phyloP scores from a whole-genome alignment of 2,113 vertebrate species.

The Megatriorchis doriae region DNA sequence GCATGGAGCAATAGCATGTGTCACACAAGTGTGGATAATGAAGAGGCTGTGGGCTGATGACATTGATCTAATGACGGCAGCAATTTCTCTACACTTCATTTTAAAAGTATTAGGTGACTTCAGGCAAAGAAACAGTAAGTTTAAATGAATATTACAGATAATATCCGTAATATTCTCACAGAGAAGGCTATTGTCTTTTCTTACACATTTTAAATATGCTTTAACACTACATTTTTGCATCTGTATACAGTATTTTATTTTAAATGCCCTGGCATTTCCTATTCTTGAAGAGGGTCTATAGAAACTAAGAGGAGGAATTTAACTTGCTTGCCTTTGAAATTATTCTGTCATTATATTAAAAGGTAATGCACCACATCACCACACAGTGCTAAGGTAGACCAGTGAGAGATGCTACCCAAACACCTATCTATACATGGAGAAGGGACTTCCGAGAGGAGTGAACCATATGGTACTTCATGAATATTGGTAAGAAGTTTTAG shows the following conservation, averaged over 20 bases:
- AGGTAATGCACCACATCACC: not conserved
- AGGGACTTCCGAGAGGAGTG: not conserved
- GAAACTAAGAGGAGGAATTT: not conserved
- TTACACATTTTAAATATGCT: not conserved
- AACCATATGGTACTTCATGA: not conserved
- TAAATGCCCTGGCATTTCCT: not conserved
- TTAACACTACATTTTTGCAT: not conserved
- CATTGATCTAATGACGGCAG: not conserved
- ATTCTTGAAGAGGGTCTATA: not conserved
- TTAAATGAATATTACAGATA: not conserved
- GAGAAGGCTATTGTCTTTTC: not conserved
- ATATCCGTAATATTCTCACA: not conserved
- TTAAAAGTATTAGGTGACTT: not conserved
- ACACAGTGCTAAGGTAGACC: not conserved
- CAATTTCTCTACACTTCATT: not conserved
- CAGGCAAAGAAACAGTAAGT: not conserved
- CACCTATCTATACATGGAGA: not conserved
- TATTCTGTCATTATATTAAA: not conserved
- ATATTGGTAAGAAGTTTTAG: not conserved
- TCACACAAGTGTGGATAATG: not conserved
- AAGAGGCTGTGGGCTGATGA: not conserved
- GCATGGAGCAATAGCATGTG: not conserved
- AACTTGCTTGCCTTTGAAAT: not conserved
- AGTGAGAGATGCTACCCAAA: not conserved
- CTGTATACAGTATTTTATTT: not conserved